These are phyloP conservation scores for Falco rusticolus DNA, from an alignment of 2,797 vertebrate species.

Conservation along the genomic window DNA sequence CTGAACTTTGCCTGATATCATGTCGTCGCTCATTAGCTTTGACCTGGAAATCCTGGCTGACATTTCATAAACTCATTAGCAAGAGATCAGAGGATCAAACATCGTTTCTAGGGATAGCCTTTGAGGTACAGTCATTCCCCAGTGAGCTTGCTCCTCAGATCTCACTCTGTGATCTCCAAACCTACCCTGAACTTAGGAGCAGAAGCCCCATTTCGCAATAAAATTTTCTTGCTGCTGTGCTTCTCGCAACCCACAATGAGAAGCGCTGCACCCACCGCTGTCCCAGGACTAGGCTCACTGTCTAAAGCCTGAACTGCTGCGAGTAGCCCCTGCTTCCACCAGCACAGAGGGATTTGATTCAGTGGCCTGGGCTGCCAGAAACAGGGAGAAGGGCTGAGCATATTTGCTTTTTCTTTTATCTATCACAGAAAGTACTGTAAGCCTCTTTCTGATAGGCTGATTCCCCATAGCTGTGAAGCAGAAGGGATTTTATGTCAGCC, in stretches of 20 bases:
- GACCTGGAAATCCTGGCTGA: conserved; percentile 32
- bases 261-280: neutral
- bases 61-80: conserved; percentile 49
- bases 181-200: neutral
- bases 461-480: neutral
- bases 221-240: neutral
- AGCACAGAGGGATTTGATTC: neutral
- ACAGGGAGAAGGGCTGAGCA: neutral
- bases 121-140: neutral
- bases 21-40: conserved; percentile 38
- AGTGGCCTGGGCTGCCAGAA: neutral
- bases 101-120: neutral
- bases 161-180: neutral
- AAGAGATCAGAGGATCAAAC: conserved; percentile 18
- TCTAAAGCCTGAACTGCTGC: neutral
- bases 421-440: neutral
- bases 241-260: neutral
- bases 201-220: neutral
- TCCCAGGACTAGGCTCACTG: neutral
- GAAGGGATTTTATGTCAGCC: conserved; percentile 32
- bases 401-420: neutral
- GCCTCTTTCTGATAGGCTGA: neutral
- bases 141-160: neutral
- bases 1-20: conserved; percentile 34
- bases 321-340: neutral